These are phyloP conservation scores for Platanista minor DNA, from an alignment of 2,113 vertebrate genomes.

Conservation along the genomic window DNA sequence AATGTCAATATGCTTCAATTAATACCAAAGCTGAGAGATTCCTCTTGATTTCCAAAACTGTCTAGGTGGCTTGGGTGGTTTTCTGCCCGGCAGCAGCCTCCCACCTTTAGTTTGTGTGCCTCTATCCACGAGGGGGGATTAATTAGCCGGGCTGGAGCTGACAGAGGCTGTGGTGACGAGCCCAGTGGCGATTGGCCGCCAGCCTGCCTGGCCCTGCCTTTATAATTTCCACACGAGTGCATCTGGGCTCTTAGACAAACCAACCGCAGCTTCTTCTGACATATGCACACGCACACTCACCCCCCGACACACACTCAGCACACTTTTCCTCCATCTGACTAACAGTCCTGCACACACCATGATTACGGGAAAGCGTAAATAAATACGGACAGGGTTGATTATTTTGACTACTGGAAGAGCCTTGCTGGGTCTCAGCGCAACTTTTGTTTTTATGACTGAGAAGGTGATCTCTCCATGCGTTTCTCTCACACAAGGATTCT, in stretches of 20 bases:
- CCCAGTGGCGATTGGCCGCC: conserved; percentile 92
- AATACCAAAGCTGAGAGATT: conserved; percentile 60
- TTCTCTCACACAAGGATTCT: conserved; percentile 71
- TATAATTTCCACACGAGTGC: conserved; percentile 93
- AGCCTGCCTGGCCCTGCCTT: conserved; percentile 93
- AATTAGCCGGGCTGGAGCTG: conserved; percentile 91
- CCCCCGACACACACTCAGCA: conserved; percentile 78
- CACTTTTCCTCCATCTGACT: conserved; percentile 79
- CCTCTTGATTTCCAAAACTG: conserved; percentile 76
- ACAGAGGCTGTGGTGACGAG: conserved; percentile 91
- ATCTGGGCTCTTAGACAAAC: conserved; percentile 93
- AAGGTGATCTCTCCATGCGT: conserved; percentile 78
- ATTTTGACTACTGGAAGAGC: conserved; percentile 81
- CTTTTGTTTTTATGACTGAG: conserved; percentile 77
- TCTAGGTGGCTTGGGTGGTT: conserved; percentile 76
- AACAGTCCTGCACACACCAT: conserved; percentile 77
- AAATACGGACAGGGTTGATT: conserved; percentile 79
- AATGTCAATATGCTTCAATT: conserved; percentile 69
- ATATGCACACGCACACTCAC: conserved; percentile 83
- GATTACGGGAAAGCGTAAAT: conserved; percentile 80
- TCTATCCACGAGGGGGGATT: conserved; percentile 87
- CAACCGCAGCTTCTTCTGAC: conserved; percentile 84
- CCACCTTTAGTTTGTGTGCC: conserved; percentile 84
- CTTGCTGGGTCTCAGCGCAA: conserved; percentile 78
- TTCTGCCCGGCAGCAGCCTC: conserved; percentile 76